Conservation (phyloP, 2,797 vertebrate species). For the Brotula barbata region DNA sequence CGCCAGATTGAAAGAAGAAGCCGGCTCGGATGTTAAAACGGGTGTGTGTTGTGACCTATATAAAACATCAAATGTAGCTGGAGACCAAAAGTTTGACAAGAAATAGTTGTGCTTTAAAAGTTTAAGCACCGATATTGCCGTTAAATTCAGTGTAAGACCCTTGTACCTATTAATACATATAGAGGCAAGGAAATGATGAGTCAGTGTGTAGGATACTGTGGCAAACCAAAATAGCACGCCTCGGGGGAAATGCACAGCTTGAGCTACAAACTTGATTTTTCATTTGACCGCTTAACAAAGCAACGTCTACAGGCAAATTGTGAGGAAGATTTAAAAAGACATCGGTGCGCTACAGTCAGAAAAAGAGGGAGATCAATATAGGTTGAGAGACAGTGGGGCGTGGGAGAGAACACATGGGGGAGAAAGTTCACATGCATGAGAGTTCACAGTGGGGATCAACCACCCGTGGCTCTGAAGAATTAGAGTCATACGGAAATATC, state of each 20-base stretch:
- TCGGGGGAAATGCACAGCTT: not conserved
- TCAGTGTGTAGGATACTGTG: not conserved
- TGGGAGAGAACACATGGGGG: slow-evolving; percentile 34
- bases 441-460: slow-evolving; percentile 53
- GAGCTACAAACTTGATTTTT: slow-evolving; percentile 15
- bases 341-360: not conserved
- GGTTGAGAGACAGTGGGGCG: slow-evolving; percentile 19
- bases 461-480: slow-evolving; percentile 69
- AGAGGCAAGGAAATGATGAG: slow-evolving; percentile 1
- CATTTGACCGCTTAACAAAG: slow-evolving; percentile 3
- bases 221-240: not conserved
- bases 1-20: slow-evolving; percentile 23
- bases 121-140: not conserved
- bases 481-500: slow-evolving; percentile 62
- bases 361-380: not conserved
- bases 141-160: not conserved
- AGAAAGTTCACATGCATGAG: slow-evolving; percentile 55
- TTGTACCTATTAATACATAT: not conserved
- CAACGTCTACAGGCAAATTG: not conserved
- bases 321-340: slow-evolving; percentile 9
- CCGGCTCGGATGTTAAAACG: slow-evolving; percentile 11
- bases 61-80: not conserved
- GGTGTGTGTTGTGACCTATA: no score
- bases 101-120: not conserved
- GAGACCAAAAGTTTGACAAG: not conserved